Conservation (phyloP, 1,140 invertebrate species). For the Aethina tumida region DNA sequence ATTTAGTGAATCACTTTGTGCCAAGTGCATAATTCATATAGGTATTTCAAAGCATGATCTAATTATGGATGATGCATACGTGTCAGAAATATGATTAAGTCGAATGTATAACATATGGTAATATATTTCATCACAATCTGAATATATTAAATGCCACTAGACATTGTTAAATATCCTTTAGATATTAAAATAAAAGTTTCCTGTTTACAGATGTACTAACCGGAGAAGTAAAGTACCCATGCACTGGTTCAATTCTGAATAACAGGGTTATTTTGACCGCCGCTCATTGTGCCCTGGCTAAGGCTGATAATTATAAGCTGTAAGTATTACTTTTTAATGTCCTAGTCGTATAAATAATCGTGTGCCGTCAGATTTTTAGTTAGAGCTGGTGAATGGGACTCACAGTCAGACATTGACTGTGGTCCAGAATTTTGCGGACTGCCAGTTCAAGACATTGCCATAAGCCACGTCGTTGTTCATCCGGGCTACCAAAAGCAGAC, state of each 20-base stretch:
- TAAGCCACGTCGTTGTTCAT: slow-evolving; percentile 56
- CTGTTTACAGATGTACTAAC: slow-evolving; percentile 46
- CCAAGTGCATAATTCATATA: too few species aligned
- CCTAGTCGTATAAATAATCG: background rate
- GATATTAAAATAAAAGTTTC: slow-evolving; percentile 1
- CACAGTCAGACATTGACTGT: slow-evolving; percentile 51
- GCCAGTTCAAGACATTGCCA: slow-evolving; percentile 50
- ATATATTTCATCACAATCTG: too few species aligned
- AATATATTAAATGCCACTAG: too few species aligned
- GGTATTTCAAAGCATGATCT: too few species aligned
- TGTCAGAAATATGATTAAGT: too few species aligned
- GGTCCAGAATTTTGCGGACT: slow-evolving; percentile 55
- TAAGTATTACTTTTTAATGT: slow-evolving; percentile 27
- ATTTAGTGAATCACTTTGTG: too few species aligned
- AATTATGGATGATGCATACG: too few species aligned
- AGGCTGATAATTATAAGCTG: slow-evolving; percentile 56
- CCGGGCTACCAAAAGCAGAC: slow-evolving; percentile 56
- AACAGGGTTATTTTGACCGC: slow-evolving; percentile 53
- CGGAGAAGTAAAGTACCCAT: slow-evolving; percentile 52
- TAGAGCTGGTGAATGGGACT: slow-evolving; percentile 55
- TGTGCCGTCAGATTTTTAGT: slow-evolving; percentile 40
- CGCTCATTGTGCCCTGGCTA: slow-evolving; percentile 59
- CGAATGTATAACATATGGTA: background rate
- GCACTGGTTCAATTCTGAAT: slow-evolving; percentile 57
- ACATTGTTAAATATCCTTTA: too few species aligned